Conservation (phyloP, 2,888 invertebrate species). For the Brachyopa scutellaris region DNA sequence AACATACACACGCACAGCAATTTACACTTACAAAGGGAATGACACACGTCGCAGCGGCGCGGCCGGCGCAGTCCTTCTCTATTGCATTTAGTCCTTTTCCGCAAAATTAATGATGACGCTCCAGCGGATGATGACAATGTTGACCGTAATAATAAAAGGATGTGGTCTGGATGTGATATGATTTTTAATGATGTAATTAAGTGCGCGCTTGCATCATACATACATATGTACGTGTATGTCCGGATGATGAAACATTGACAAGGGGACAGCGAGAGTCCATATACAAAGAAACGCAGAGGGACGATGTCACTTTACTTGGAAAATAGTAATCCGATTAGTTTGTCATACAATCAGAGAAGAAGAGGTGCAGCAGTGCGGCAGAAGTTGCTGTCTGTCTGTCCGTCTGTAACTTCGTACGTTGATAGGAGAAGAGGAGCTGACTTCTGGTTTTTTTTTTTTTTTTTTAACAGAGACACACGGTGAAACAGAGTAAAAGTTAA, state of each 20-base stretch:
- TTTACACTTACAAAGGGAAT: not conserved
- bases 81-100: slow-evolving; percentile 54
- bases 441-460: slow-evolving; percentile 29
- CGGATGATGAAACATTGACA: slow-evolving; percentile 70
- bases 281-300: slow-evolving; percentile 1
- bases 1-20: slow-evolving; percentile 16
- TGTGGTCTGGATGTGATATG: slow-evolving; percentile 66
- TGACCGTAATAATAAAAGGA: slow-evolving; percentile 48
- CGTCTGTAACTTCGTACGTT: too few relatives aligned
- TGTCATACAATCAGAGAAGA: slow-evolving; percentile 36
- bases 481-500: slow-evolving; percentile 44
- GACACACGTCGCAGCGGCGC: slow-evolving; percentile 7
- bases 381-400: not conserved
- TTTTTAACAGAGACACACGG: not conserved
- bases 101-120: slow-evolving; percentile 56
- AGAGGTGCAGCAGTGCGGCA: slow-evolving; percentile 22
- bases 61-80: slow-evolving; percentile 45
- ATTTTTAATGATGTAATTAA: slow-evolving; percentile 72
- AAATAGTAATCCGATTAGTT: slow-evolving; percentile 72
- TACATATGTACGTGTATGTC: too few relatives aligned
- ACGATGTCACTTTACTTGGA: slow-evolving; percentile 59
- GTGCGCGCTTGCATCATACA: slow-evolving; percentile 63
- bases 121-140: slow-evolving; percentile 24
- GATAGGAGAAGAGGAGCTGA: slow-evolving; percentile 34
- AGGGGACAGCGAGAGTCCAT: not conserved